Percentiles rank a stretch among this genome's conserved stretches.
Conservation (phyloP, 2,888 invertebrate genomes). For the Tiliacea aurago region DNA sequence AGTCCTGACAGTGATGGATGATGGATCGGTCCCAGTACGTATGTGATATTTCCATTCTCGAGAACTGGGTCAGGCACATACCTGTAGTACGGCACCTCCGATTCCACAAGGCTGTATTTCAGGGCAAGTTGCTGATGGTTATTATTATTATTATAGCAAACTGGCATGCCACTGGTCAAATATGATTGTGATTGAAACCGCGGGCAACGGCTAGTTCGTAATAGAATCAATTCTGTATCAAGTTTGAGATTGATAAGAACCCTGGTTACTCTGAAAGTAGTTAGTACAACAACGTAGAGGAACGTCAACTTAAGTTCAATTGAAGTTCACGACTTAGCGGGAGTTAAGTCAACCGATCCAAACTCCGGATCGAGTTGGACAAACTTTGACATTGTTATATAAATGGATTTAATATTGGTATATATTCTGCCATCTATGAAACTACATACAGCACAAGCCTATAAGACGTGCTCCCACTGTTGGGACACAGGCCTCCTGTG, state of each 20-base stretch:
- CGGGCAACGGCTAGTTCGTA: background rate
- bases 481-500: too few relatives aligned
- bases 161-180: too few relatives aligned
- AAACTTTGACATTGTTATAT: slow-evolving; percentile 38
- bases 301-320: slow-evolving; percentile 49
- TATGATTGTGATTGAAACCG: too few relatives aligned
- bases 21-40: too few relatives aligned
- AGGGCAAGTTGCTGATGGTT: too few relatives aligned
- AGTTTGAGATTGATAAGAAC: slow-evolving; percentile 21
- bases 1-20: too few relatives aligned
- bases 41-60: too few relatives aligned
- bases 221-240: slow-evolving; percentile 19
- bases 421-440: background rate
- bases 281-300: slow-evolving; percentile 13
- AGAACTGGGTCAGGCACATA: too few relatives aligned
- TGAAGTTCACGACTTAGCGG: slow-evolving; percentile 36
- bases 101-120: too few relatives aligned
- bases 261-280: slow-evolving; percentile 17
- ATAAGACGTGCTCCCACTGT: too few relatives aligned
- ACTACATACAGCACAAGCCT: background rate
- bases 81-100: too few relatives aligned
- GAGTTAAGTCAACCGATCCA: slow-evolving; percentile 39
- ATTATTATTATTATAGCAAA: too few relatives aligned
- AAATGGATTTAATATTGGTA: slow-evolving; percentile 4
- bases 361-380: slow-evolving; percentile 21